A percentile compares a stretch with the other conserved stretches of the same genome.
Conservation (phyloP, 2,888 invertebrate genomes). For the Cataglyphis altisquamis region DNA sequence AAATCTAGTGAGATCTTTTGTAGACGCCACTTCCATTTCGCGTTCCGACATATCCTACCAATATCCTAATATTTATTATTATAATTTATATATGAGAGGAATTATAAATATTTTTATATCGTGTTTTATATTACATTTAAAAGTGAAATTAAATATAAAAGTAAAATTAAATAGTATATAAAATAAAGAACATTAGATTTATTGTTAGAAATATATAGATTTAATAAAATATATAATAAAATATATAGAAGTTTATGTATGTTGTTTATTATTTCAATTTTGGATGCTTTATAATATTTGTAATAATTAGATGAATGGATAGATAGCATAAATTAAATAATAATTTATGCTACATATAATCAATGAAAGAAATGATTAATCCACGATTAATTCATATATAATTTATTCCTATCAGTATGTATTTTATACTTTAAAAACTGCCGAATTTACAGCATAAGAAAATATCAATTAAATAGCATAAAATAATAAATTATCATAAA, state of each 20-base stretch:
- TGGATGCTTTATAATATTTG: neutral
- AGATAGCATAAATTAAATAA: neutral
- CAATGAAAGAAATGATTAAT: neutral
- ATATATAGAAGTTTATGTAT: neutral
- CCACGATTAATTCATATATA: neutral
- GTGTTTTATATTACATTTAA: neutral
- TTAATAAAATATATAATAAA: conserved; percentile 11
- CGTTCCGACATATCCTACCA: conserved; percentile 10
- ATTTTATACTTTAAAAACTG: conserved; percentile 55
- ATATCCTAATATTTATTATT: conserved; percentile 62
- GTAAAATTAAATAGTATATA: neutral
- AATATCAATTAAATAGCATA: conserved; percentile 18
- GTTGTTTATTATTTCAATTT: neutral
- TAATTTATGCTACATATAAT: conserved; percentile 2
- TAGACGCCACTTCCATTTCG: neutral
- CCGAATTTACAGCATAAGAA: conserved; percentile 42
- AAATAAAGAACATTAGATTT: neutral
- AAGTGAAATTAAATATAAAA: too few species aligned
- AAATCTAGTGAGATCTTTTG: neutral
- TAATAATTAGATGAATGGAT: neutral
- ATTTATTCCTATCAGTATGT: conserved; percentile 50
- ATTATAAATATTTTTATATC: neutral
- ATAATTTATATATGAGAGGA: conserved; percentile 19
- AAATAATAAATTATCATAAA: conserved; percentile 30
- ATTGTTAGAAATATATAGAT: neutral